Evolutionary conservation across 2,113 vertebrate species (phyloP), one percentile per base, ranked within the genome.

Genomic region (Prolemur simus): DNA sequence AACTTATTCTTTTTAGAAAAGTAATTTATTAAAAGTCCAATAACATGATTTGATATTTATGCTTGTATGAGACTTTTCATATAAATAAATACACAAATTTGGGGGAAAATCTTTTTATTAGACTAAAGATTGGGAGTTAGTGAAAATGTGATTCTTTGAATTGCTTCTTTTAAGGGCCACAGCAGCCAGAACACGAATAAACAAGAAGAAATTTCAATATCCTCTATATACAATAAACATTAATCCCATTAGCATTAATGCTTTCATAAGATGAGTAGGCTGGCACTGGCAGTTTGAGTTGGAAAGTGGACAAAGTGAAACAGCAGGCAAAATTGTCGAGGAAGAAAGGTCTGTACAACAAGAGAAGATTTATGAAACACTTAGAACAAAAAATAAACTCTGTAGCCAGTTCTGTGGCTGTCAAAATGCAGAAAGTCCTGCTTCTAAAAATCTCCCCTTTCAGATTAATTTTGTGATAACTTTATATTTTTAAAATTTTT

Each of bases 21-120:
- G n/a, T 17, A 8, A 49, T 60, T 82, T 76, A 77, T 86, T 71
- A 71, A 94, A 88, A 85, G 29, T 89, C 1, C 4, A 69, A 52
- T 84, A 94, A 89, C 18, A 68, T 42, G 18, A 52, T 91, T 89
- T 39, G 9, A 83, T 89, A 89, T 86, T 91, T 93, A 63, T 34
- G 13, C 11, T 94, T 78, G 74, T 76, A 27, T 93, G 73, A 47
- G 37, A 73, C 29, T 93, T 56, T 88, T 91, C n/a, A 77, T 73
- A 25, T 60, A 81, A 84, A 76, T 64, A 89, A 81, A 85, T 91
- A 21, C 39, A 58, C 39, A 66, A 47, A 64, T 52, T 87, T 93
- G 11, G 17, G 34, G 1, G 1, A 0, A 54, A 42, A 17, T 32
- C 4, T 25, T 77, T 92, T 83, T 80, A 45, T 81, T 29, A 77